These are phyloP conservation scores for Peromyscus maniculatus DNA, from an alignment of 2,113 vertebrate species.

Conservation along the genomic window DNA sequence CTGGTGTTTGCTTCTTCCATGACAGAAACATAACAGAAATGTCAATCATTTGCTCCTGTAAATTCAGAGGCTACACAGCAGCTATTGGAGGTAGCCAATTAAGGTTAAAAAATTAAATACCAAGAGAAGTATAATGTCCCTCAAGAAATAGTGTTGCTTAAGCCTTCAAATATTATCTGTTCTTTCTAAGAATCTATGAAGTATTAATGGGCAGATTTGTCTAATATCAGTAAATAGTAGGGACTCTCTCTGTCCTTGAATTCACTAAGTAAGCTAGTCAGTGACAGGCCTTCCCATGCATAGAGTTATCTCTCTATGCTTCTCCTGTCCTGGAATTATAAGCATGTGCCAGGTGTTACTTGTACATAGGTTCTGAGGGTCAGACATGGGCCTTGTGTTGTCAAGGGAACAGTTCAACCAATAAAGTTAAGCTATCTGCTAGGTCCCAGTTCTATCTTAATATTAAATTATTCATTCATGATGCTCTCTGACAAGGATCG, in stretches of 20 bases:
- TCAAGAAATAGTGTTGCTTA: not conserved
- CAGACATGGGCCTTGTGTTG: not conserved
- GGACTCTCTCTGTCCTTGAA: not conserved
- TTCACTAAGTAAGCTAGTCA: not conserved
- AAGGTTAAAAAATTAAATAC: not conserved
- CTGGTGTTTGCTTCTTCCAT: not conserved
- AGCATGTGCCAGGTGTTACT: not conserved
- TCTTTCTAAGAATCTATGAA: not conserved
- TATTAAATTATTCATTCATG: not conserved
- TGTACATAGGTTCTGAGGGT: not conserved
- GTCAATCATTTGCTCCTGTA: not conserved
- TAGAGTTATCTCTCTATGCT: not conserved
- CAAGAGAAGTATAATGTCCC: not conserved
- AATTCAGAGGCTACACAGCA: not conserved
- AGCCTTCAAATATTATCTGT: not conserved
- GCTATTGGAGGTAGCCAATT: not conserved
- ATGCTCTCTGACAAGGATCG: not conserved
- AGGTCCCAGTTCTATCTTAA: not conserved
- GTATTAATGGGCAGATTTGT: not conserved
- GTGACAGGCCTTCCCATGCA: not conserved
- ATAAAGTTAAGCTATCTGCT: not conserved
- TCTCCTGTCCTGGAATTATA: not conserved
- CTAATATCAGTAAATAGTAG: not conserved
- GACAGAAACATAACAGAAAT: not conserved
- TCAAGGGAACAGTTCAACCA: not conserved